These are phyloP conservation scores for Dendrolimus houi DNA, from an alignment of 2,888 invertebrate species.

Conservation along the genomic window DNA sequence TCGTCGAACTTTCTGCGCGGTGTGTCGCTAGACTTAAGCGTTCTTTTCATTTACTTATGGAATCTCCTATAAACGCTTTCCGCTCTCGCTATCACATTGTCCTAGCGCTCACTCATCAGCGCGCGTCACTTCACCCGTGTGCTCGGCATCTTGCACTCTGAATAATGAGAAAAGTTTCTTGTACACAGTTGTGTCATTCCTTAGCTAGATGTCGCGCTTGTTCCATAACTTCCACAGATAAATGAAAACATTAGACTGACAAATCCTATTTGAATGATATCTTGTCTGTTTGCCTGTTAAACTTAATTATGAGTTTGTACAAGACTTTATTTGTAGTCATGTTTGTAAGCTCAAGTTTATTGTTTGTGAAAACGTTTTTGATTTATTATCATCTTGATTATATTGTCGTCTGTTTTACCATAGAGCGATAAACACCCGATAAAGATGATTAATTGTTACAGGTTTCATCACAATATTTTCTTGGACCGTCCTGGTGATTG, in stretches of 20 bases:
- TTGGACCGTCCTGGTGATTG: too few species aligned
- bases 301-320: background rate
- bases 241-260: background rate
- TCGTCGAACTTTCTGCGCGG: too few species aligned
- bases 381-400: too few species aligned
- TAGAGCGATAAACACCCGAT: too few species aligned
- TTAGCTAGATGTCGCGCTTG: constrained; percentile 3
- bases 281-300: background rate
- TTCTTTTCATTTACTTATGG: too few species aligned
- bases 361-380: background rate
- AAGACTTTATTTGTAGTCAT: background rate
- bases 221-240: background rate
- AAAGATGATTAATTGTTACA: too few species aligned
- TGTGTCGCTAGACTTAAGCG: too few species aligned
- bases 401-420: too few species aligned
- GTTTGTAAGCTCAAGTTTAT: background rate
- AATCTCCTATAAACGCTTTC: background rate
- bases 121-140: background rate
- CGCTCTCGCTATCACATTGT: background rate
- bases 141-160: background rate
- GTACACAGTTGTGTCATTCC: background rate
- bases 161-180: constrained; percentile 6
- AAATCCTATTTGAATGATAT: background rate
- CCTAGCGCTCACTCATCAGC: background rate
- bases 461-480: too few species aligned